Evolutionary conservation across 2,797 vertebrate species (phyloP).

Genomic region (Simalia tracyae): DNA sequence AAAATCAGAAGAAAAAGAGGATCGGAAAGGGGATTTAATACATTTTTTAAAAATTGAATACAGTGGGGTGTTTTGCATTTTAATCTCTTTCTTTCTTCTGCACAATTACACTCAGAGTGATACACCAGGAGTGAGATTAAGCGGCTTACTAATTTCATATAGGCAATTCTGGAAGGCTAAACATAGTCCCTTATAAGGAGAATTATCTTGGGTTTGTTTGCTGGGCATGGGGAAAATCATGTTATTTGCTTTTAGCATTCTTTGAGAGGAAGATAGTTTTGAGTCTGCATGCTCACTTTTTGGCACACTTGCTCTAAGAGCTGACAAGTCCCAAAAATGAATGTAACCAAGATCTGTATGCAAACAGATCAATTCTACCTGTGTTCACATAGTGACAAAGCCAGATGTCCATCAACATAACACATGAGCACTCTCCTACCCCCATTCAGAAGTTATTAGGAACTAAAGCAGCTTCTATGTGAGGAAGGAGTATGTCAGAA

Average conservation of each 20-base stretch:
- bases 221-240: neutral
- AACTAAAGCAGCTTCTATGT: neutral
- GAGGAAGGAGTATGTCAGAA: neutral
- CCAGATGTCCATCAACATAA: neutral
- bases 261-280: neutral
- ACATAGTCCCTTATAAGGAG: conserved; percentile 51
- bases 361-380: neutral
- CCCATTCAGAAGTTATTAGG: neutral
- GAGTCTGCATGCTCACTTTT: neutral
- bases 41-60: conserved; percentile 57
- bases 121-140: conserved; percentile 71
- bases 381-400: neutral
- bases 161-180: conserved; percentile 58
- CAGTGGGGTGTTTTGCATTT: conserved; percentile 72
- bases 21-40: conserved; percentile 68
- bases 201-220: conserved; percentile 11
- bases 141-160: conserved; percentile 66
- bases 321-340: neutral
- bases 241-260: conserved; percentile 13
- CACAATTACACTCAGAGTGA: conserved; percentile 75
- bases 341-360: neutral
- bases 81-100: conserved; percentile 74
- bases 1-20: conserved; percentile 66
- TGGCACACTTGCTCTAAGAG: neutral
- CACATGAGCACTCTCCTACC: neutral